Evolutionary conservation across 2,888 invertebrate genomes (phyloP).

Genomic region (Sesamia inferens): DNA sequence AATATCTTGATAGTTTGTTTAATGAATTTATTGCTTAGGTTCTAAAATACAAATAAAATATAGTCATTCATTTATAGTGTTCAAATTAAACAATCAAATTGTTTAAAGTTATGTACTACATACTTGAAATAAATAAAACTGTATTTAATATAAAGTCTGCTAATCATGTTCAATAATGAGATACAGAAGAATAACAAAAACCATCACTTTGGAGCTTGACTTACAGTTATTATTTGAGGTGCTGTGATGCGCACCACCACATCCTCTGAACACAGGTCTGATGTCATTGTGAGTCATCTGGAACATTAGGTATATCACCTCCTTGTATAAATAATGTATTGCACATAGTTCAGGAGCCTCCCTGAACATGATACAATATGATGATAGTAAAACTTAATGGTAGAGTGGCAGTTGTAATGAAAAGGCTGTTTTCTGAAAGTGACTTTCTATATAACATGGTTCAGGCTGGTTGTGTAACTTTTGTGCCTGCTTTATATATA

Average conservation of each 20-base stretch:
- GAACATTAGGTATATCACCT: neutral
- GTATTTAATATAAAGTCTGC: neutral
- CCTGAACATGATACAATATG: neutral
- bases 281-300: conserved; percentile 73
- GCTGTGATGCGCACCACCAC: conserved; percentile 74
- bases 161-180: neutral
- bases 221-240: conserved; percentile 73
- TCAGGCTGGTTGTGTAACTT: neutral
- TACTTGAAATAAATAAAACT: neutral
- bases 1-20: neutral
- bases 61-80: neutral
- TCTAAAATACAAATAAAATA: neutral
- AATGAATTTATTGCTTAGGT: neutral
- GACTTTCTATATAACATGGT: neutral
- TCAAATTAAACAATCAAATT: neutral
- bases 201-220: conserved; percentile 21
- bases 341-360: neutral
- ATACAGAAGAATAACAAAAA: neutral
- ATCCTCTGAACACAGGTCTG: conserved; percentile 76
- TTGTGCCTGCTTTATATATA: neutral
- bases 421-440: neutral
- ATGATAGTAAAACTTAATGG: neutral
- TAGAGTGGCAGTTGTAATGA: conserved; percentile 1
- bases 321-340: neutral
- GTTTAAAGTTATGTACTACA: neutral